These are phyloP conservation scores for Ammodytes marinus DNA, from an alignment of 2,113 vertebrate species.

Conservation along the genomic window DNA sequence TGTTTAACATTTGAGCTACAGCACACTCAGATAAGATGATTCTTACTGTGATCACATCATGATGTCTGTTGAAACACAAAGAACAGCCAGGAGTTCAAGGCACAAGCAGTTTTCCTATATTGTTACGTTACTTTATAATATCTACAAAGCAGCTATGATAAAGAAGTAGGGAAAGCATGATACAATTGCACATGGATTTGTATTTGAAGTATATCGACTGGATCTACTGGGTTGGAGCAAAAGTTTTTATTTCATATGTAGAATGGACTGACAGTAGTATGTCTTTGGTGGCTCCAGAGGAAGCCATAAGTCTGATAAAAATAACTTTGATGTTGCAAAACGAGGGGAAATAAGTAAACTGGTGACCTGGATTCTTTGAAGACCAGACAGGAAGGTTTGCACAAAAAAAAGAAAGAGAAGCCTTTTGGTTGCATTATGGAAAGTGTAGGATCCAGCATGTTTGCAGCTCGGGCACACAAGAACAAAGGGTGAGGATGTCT, in stretches of 20 bases:
- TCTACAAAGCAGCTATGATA: not conserved
- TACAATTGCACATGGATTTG: no score
- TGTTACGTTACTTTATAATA: not conserved
- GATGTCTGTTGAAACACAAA: conserved; percentile 2
- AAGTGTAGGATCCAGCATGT: not conserved
- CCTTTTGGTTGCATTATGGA: not conserved
- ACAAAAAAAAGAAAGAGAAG: not conserved
- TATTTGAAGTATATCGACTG: no score
- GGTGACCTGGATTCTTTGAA: not conserved
- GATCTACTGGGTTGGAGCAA: no score
- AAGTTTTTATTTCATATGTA: not conserved
- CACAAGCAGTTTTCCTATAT: not conserved
- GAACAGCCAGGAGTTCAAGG: not conserved
- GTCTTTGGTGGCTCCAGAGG: not conserved
- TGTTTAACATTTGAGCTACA: not conserved
- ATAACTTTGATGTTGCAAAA: no score
- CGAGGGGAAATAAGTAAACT: no score
- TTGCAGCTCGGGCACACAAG: not conserved
- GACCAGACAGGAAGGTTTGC: not conserved
- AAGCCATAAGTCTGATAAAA: no score
- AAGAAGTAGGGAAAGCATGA: not conserved
- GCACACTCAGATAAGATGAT: not conserved
- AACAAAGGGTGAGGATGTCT: not conserved
- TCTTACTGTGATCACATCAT: not conserved
- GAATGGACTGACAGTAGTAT: not conserved